A percentile compares a stretch with the other conserved stretches of the same genome.
phyloP scores from a whole-genome alignment of 2,113 vertebrate species.

The Athene cunicularia region DNA sequence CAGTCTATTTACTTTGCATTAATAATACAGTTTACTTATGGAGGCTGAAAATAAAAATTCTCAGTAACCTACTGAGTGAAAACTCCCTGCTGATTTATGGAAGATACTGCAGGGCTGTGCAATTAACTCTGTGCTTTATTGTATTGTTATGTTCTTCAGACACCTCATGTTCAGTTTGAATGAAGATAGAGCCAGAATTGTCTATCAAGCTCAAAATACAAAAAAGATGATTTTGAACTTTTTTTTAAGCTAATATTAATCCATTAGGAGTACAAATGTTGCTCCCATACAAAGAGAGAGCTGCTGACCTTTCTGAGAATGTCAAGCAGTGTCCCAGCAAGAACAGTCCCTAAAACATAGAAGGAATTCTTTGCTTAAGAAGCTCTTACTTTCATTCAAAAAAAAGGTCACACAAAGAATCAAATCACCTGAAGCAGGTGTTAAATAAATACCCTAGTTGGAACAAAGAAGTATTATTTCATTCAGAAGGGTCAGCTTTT shows the following conservation, averaged over 20 bases:
- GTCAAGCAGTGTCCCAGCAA: background rate
- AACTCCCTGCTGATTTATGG: background rate
- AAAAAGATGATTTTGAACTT: background rate
- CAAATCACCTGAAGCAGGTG: background rate
- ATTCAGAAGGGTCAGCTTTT: background rate
- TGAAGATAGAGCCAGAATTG: background rate
- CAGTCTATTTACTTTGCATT: background rate
- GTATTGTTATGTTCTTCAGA: background rate
- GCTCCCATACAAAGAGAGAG: background rate
- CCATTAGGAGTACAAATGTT: background rate
- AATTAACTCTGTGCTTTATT: background rate
- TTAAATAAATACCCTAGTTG: background rate
- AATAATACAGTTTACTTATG: background rate
- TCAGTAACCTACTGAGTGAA: background rate
- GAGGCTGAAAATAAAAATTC: background rate
- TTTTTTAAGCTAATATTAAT: background rate
- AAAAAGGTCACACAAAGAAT: background rate
- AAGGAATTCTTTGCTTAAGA: background rate
- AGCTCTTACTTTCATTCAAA: background rate
- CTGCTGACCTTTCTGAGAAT: background rate
- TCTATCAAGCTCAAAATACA: background rate
- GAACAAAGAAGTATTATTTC: background rate
- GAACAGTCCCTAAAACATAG: background rate
- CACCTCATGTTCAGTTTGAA: background rate
- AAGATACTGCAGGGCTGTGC: background rate